Evolutionary conservation across 2,888 invertebrate genomes (phyloP), one percentile per base, ranked within the genome.

Genomic region (Lydus trimaculatus): DNA sequence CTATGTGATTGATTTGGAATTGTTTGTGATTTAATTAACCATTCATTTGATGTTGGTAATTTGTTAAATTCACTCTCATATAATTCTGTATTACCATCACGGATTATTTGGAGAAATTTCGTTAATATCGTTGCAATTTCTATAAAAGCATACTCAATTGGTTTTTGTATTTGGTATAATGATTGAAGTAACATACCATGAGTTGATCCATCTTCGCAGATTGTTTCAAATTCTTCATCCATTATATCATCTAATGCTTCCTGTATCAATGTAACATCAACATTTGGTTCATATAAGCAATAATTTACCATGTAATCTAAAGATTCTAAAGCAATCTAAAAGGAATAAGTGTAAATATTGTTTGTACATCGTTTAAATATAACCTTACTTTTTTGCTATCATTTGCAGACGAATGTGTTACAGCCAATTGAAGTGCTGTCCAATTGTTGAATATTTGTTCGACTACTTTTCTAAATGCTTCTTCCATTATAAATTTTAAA

Each of bases 341-440:
- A 73, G 68, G 58, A 56, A 61, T 43, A 43, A 23, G 15, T n/a
- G 15, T n/a, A 13, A 43, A 17, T 43, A n/a, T n/a, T n/a, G 9
- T 31, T n/a, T 36, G 28, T 13, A 25, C 43, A 63, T 33, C 39
- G 4, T 28, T n/a, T 28, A 11, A 64, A 36, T 25, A 33, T 56
- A 48, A 58, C 23, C 33, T 72, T 84, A 91, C 92, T 85, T 91
- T 88, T 85, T 89, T 90, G 58, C 91, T 91, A 23, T 90, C 89
- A 25, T 91, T 91, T 36, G 90, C 92, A 90, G 91, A 90, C 74
- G 90, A 90, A 88, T 93, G 91, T 83, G 92, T 91, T 0, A 92
- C 92, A 36, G 92, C 92, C 31, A 92, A 83, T 76, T 90, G 89
- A 31, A 93, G 82, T 6, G 90, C 91, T 20, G 91, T 90, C 92